These are phyloP conservation scores for Steromphala cineraria DNA, from an alignment of 2,888 invertebrate species.

Conservation along the genomic window DNA sequence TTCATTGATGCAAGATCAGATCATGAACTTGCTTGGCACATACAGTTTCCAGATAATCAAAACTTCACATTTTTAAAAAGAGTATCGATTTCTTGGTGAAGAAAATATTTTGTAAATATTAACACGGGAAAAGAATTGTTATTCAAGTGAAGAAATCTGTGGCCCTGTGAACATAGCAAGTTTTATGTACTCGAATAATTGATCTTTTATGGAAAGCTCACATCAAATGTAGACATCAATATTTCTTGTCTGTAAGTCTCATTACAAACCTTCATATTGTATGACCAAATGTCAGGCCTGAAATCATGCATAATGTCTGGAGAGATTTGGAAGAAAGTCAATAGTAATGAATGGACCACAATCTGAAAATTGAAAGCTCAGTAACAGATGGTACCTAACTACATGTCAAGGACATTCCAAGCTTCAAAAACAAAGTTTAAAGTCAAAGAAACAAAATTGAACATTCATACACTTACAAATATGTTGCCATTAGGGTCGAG, in stretches of 20 bases:
- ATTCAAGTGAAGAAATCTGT: too few species aligned
- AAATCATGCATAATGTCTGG: constrained; percentile 4
- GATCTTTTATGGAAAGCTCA: not conserved
- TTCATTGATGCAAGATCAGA: too few species aligned
- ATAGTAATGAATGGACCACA: not conserved
- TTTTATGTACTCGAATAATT: not conserved
- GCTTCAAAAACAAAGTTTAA: not conserved
- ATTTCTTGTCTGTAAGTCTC: not conserved
- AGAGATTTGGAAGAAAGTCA: not conserved
- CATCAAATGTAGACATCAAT: not conserved
- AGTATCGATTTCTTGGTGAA: too few species aligned
- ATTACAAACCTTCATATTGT: constrained; percentile 6
- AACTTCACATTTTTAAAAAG: too few species aligned
- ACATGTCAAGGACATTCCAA: not conserved
- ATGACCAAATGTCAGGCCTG: not conserved
- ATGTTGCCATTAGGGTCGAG: too few species aligned
- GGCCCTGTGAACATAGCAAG: too few species aligned
- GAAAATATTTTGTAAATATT: too few species aligned
- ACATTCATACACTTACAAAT: too few species aligned
- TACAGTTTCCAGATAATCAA: too few species aligned
- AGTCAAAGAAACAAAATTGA: not conserved
- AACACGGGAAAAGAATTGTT: too few species aligned
- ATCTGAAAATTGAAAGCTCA: not conserved
- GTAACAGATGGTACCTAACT: not conserved
- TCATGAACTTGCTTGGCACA: too few species aligned